These are phyloP conservation scores for Equus przewalskii DNA, from an alignment of 2,113 vertebrate species.

Conservation along the genomic window DNA sequence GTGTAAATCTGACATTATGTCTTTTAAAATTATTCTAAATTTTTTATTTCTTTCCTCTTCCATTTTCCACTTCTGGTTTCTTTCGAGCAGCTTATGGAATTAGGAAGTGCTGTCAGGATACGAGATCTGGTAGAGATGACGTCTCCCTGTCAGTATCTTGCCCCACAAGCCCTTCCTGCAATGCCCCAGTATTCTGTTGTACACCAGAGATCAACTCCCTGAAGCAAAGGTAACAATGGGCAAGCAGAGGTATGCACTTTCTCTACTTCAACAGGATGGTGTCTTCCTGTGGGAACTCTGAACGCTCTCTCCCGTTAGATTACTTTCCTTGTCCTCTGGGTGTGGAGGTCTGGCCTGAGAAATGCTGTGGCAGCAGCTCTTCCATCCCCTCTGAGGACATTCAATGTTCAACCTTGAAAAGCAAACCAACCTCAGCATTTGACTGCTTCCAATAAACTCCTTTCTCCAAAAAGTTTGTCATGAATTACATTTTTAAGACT, in stretches of 20 bases:
- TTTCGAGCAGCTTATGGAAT: background rate
- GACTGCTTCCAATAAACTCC: background rate
- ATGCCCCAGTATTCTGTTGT: background rate
- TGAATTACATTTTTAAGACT: background rate
- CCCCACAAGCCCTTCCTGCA: background rate
- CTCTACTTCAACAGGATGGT: background rate
- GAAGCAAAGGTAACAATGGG: background rate
- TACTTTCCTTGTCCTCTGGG: background rate
- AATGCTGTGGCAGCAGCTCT: background rate
- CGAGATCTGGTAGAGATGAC: background rate
- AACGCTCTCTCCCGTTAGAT: background rate
- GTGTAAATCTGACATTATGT: background rate
- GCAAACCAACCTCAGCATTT: background rate
- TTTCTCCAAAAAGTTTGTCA: background rate
- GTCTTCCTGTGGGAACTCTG: background rate
- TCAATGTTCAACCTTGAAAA: background rate
- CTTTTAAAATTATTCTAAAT: slow-evolving; percentile 21
- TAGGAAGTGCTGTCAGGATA: background rate
- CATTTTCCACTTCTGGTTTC: background rate
- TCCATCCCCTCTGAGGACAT: background rate
- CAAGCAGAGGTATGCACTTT: background rate
- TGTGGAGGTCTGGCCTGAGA: background rate
- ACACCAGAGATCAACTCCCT: background rate
- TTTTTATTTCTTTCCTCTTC: background rate
- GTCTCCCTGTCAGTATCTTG: background rate